Percentiles rank a stretch among this genome's conserved stretches.
These are phyloP conservation scores for Vicugna pacos DNA, from an alignment of 2,113 vertebrate genomes.

Conservation along the genomic window DNA sequence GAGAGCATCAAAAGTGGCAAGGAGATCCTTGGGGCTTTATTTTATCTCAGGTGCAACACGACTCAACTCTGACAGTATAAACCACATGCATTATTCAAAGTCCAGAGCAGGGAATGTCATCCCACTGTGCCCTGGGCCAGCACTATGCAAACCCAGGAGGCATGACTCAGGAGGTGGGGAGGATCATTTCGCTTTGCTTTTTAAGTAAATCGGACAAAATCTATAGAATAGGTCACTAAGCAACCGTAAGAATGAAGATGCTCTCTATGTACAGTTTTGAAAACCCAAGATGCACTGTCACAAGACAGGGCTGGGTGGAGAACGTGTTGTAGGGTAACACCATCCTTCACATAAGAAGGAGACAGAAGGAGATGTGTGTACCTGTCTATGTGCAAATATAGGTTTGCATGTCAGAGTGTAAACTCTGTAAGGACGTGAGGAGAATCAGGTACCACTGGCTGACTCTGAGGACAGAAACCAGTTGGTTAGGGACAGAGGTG, in stretches of 20 bases:
- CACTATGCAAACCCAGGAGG: not conserved
- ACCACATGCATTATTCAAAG: not conserved
- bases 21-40: not conserved
- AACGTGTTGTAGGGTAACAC: not conserved
- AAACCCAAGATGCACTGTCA: not conserved
- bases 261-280: not conserved
- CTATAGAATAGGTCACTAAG: not conserved
- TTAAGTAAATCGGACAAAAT: not conserved
- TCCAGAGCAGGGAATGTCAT: not conserved
- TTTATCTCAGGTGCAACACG: not conserved
- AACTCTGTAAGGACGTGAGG: not conserved
- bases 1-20: rapidly evolving
- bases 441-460: not conserved
- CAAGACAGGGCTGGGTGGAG: not conserved
- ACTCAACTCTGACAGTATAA: not conserved
- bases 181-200: not conserved
- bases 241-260: not conserved
- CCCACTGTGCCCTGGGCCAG: not conserved
- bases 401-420: not conserved
- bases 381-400: rapidly evolving
- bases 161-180: not conserved
- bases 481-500: not conserved
- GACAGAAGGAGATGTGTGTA: not conserved
- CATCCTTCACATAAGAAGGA: not conserved
- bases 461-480: not conserved